These are phyloP conservation scores for Trissoscelio sp. DNA, from an alignment of 2,888 invertebrate genomes.

Conservation along the genomic window DNA sequence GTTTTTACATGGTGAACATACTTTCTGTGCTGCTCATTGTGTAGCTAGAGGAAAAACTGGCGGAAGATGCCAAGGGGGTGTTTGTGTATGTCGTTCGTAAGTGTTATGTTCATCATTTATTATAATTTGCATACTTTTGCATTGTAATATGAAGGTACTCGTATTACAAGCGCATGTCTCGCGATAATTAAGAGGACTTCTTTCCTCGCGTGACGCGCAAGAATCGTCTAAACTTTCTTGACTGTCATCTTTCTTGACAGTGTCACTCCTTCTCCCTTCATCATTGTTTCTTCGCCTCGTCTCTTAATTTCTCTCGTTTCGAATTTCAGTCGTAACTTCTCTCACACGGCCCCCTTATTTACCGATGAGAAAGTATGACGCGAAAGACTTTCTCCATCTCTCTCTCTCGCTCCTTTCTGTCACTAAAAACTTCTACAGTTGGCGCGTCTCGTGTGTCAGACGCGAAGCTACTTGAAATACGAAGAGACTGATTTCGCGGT, in stretches of 20 bases:
- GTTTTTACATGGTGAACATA: no score
- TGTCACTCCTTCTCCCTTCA: slow-evolving; percentile 49
- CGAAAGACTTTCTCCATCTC: background rate
- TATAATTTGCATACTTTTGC: no score
- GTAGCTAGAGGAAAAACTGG: no score
- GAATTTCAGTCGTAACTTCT: slow-evolving; percentile 55
- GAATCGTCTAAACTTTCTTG: slow-evolving; percentile 57
- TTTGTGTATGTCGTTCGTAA: no score
- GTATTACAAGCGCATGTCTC: slow-evolving; percentile 26
- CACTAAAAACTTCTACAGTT: slow-evolving; percentile 39
- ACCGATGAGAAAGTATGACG: slow-evolving; percentile 47
- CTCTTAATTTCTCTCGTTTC: slow-evolving; percentile 33
- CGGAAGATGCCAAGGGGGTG: no score
- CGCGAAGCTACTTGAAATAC: slow-evolving; percentile 38
- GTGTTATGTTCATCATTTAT: no score
- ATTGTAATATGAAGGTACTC: slow-evolving; percentile 52
- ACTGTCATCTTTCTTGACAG: slow-evolving; percentile 54
- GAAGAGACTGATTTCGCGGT: slow-evolving; percentile 43
- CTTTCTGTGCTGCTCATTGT: background rate
- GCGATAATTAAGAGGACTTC: slow-evolving; percentile 51
- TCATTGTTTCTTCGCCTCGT: slow-evolving; percentile 36
- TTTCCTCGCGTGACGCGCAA: slow-evolving; percentile 51
- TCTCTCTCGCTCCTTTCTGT: slow-evolving; percentile 15
- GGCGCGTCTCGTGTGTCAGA: slow-evolving; percentile 39
- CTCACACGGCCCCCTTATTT: slow-evolving; percentile 51